Evolutionary conservation across 2,113 vertebrate genomes (phyloP).

Genomic region (Xiphorhynchus elegans): DNA sequence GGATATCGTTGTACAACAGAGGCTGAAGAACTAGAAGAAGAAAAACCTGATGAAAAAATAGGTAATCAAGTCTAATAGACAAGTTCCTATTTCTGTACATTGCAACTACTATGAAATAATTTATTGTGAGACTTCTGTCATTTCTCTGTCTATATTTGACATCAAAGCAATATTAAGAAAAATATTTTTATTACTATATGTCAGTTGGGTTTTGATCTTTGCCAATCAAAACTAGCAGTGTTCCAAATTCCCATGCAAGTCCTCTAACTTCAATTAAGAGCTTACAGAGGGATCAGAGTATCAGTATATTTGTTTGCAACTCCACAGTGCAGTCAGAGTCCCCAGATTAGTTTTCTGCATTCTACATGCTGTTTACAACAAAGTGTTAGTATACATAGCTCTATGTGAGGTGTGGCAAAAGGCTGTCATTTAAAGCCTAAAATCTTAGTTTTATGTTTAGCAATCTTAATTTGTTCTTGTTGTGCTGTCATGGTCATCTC

Average conservation of each 20-base stretch:
- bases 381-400: not conserved
- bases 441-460: not conserved
- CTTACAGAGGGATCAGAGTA: not conserved
- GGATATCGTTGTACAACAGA: constrained; percentile 96
- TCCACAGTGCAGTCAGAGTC: not conserved
- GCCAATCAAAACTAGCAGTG: not conserved
- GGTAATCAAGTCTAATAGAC: constrained; percentile 70
- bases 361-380: not conserved
- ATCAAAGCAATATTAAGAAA: not conserved
- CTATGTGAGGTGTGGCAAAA: not conserved
- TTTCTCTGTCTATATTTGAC: not conserved
- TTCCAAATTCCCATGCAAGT: not conserved
- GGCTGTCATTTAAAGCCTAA: not conserved
- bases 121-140: not conserved
- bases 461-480: not conserved
- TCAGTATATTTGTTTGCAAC: not conserved
- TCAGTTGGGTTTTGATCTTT: not conserved
- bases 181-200: not conserved
- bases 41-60: constrained; percentile 80
- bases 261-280: not conserved
- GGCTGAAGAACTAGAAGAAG: constrained; percentile 76
- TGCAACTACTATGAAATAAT: not conserved
- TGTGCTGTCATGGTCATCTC: not conserved
- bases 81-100: not conserved
- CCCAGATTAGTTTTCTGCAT: not conserved